Conservation (phyloP, 2,113 vertebrate species). For the Eptesicus fuscus region DNA sequence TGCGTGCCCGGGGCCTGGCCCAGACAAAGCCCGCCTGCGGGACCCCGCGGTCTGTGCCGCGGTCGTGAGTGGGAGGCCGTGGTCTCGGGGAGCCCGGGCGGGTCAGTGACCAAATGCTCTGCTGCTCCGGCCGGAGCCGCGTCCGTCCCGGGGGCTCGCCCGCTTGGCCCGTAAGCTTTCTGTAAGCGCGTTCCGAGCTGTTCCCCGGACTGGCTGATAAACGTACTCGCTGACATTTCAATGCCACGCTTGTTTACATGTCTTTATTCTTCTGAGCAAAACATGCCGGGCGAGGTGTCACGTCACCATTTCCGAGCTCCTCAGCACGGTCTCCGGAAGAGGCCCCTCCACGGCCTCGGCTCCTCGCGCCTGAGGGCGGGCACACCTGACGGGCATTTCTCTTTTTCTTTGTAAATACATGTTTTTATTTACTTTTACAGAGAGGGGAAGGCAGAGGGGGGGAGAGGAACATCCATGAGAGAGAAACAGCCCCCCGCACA, state of each 20-base stretch:
- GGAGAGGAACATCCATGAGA: no score
- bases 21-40: constrained; percentile 83
- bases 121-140: background rate
- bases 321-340: background rate
- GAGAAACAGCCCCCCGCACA: no score
- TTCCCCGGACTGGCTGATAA: background rate
- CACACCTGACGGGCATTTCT: background rate
- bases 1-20: constrained; percentile 76
- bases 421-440: no score
- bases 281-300: background rate
- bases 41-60: background rate
- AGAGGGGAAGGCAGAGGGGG: no score
- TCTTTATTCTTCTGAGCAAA: background rate
- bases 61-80: constrained; percentile 21
- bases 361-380: background rate
- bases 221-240: background rate
- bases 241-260: background rate
- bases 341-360: background rate
- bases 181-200: background rate
- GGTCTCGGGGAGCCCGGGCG: background rate
- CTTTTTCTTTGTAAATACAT: no score
- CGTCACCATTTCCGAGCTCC: background rate
- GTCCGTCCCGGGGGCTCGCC: background rate
- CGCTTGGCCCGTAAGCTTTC: background rate
- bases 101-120: background rate